Conservation (phyloP, 2,113 vertebrate genomes). For the Sisor rabdophorus region DNA sequence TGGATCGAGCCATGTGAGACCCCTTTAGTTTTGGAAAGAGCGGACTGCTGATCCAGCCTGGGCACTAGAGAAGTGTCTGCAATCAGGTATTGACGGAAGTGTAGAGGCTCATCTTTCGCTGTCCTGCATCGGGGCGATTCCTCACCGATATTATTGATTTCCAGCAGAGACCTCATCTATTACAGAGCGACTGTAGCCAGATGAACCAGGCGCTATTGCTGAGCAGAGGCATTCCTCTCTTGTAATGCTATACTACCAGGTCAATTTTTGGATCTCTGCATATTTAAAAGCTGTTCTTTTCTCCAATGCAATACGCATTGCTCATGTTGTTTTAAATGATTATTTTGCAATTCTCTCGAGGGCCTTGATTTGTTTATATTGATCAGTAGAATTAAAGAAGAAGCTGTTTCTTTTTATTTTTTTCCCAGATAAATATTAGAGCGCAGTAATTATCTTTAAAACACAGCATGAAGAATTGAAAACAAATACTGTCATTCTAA, state of each 20-base stretch:
- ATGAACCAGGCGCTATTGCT: slow-evolving; percentile 68
- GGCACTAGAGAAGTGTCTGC: slow-evolving; percentile 27
- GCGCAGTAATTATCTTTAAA: not conserved
- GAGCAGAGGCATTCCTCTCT: slow-evolving; percentile 61
- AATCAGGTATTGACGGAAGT: slow-evolving; percentile 49
- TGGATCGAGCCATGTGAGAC: slow-evolving; percentile 6
- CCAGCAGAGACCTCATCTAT: slow-evolving; percentile 62
- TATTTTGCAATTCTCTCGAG: slow-evolving; percentile 23
- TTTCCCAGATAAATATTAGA: not conserved
- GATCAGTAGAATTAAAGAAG: not conserved
- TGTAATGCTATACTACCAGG: slow-evolving; percentile 52
- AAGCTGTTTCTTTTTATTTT: not conserved
- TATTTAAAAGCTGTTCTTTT: slow-evolving; percentile 54
- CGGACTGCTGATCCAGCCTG: slow-evolving; percentile 46
- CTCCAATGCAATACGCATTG: slow-evolving; percentile 57
- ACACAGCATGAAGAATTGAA: not conserved
- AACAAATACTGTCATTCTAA: not conserved
- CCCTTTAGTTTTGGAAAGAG: slow-evolving; percentile 31
- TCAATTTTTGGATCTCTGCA: slow-evolving; percentile 57
- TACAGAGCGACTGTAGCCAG: slow-evolving; percentile 65
- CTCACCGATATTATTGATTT: slow-evolving; percentile 72
- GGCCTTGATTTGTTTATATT: slow-evolving; percentile 30
- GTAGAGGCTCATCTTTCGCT: slow-evolving; percentile 55
- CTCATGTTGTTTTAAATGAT: slow-evolving; percentile 41
- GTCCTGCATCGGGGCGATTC: slow-evolving; percentile 60